Evolutionary conservation across 2,797 vertebrate genomes (phyloP).

Genomic region (Acanthopagrus latus): DNA sequence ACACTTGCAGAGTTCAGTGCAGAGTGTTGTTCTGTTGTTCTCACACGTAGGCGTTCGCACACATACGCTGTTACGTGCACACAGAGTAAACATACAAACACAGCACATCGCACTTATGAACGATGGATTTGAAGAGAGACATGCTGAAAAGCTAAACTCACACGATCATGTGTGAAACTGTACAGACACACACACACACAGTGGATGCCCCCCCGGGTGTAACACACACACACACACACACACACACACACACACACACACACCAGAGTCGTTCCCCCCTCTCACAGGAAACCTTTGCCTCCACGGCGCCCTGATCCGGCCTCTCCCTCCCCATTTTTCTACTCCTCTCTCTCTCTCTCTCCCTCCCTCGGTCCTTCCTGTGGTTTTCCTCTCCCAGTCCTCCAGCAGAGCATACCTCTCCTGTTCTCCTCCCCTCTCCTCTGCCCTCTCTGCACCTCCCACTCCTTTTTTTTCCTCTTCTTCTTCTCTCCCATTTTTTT

Average conservation of each 20-base stretch:
- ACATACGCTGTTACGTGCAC: too few relatives aligned
- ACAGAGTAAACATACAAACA: too few relatives aligned
- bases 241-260: conserved; percentile 20
- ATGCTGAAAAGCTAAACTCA: neutral
- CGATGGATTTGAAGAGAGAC: neutral
- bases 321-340: conserved; percentile 65
- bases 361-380: conserved; percentile 66
- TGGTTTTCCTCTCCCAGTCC: conserved; percentile 78
- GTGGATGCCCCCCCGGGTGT: conserved; percentile 10
- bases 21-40: too few relatives aligned
- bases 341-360: conserved; percentile 43
- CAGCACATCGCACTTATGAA: neutral
- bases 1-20: neutral
- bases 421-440: conserved; percentile 59
- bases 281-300: conserved; percentile 78
- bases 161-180: neutral
- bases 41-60: too few relatives aligned
- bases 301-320: conserved; percentile 73
- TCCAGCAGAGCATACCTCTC: conserved; percentile 80
- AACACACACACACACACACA: conserved; percentile 8
- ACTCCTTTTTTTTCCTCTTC: conserved; percentile 65
- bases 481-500: conserved; percentile 52
- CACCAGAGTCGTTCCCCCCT: conserved; percentile 53
- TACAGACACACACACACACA: conserved; percentile 10
- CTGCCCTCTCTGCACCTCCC: conserved; percentile 41